Base-by-base conservation (phyloP, 2,888 invertebrate species). In the Andrena marginata region DNA sequence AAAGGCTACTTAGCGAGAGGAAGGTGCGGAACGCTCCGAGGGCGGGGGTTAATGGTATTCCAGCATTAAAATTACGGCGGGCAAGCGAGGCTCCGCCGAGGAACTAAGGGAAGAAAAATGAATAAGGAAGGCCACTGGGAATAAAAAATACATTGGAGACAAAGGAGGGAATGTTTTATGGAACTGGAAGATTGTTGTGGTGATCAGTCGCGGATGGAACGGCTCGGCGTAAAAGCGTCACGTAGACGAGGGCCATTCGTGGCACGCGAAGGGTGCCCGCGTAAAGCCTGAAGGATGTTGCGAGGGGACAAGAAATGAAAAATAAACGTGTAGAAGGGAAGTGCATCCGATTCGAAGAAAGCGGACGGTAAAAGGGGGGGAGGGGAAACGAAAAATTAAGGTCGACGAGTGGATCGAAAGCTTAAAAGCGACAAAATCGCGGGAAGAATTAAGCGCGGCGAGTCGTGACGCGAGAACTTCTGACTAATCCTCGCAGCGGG, bases 11-110 rank as follows among this genome's bases (percentile, higher is more conserved):
- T 67, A 51, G 8, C 68, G 64, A 63, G 31, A 69, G 65, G 60
- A 77, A 65, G 73, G 60, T 16, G 42, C 13, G 65, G 26, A 20
- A 29, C 31, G 31, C 29, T 0, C 1, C 23, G 72, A 23, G 82
- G 82, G 82, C 72, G 76, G 84, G 82, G 88, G 89, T 87, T 84
- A 77, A 82, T 73, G 83, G 83, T 71, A 82, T 82, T 73, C 69
- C 6, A 62, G 59, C 77, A 83, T 83, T 82, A 82, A 82, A 83
- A 83, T 83, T 82, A 77, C 77, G 60, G 49, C 51, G 75, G 62
- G 73, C 29, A 65, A 83, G 63, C 56, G 65, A 69, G 42, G 59
- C 60, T 51, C 10, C 23, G 35, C 48, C 35, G 73, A 31, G 31
- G 69, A 63, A 60, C 67, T 26, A 54, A 56, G 70, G 60, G 23